Conservation (phyloP, 2,113 vertebrate genomes). For the Lepus europaeus region DNA sequence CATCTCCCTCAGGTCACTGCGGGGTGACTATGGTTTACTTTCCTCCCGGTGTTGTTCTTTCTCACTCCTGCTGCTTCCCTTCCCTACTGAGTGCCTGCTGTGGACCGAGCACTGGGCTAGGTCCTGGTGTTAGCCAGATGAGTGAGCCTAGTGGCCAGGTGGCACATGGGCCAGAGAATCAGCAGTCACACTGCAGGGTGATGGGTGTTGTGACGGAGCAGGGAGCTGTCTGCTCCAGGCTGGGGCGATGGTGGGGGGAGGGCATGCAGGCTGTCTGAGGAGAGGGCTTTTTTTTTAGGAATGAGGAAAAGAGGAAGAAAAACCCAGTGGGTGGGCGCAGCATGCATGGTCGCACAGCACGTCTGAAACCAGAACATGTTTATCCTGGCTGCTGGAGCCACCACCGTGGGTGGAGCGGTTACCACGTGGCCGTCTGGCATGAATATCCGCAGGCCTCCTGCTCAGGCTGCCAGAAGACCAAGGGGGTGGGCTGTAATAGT, state of each 20-base stretch:
- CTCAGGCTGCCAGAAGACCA: not conserved
- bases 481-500: not conserved
- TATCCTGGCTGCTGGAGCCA: too few species aligned
- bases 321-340: not conserved
- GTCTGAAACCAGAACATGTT: not conserved
- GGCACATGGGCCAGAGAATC: not conserved
- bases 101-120: not conserved
- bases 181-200: not conserved
- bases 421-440: not conserved
- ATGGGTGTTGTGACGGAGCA: not conserved
- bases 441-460: not conserved
- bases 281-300: not conserved
- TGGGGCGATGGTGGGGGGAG: too few species aligned
- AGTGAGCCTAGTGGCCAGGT: not conserved
- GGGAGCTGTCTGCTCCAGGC: not conserved
- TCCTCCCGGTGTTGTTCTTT: not conserved
- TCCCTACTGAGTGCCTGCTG: accelerated
- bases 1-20: too few species aligned
- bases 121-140: not conserved
- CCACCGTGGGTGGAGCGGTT: not conserved
- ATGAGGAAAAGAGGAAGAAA: not conserved
- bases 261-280: not conserved
- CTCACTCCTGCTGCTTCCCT: not conserved
- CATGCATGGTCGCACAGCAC: too few species aligned
- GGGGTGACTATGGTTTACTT: not conserved